Base-by-base conservation (phyloP, 2,113 vertebrate species). In the Hepsetus odoe region DNA sequence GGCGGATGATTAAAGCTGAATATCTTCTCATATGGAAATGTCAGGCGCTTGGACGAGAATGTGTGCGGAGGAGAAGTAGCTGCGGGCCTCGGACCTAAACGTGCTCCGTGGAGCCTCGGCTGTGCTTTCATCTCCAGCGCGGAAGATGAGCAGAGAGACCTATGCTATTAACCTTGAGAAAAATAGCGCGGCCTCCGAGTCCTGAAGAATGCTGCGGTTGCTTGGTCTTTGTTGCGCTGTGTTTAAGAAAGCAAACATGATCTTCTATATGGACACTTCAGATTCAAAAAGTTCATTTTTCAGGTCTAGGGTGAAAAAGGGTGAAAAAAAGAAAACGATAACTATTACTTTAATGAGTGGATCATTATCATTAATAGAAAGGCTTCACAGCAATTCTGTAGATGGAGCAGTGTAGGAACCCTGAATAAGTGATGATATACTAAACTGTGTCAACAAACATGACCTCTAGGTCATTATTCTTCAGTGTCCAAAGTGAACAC, bases 1-100 rank as follows among this genome's bases (percentile, higher is more conserved):
- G 77, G 70, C 22, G n/a, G 55, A 72, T 82, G 87, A 87, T 84
- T 87, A 82, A 86, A 85, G 78, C 74, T 72, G 74, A 85, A 76
- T 76, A 83, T 76, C 64, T n/a, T 44, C 81, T 73, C 59, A 67
- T 62, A 71, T 73, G 64, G 69, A 76, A 81, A 83, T 76, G 74
- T 71, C 71, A 78, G 65, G 64, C 56, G 55, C 33, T 30, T 30
- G 32, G 30, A 64, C 53, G 58, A 72, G 76, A 58, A 66, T 42
- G 59, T 32, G 64, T 42, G 32, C 30, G 46, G 44, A 61, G 38
- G 53, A 77, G 61, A 69, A 56, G 20, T 44, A 72, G 61, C 74
- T 69, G 1, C 61, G 70, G 80, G 80, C 74, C 61, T 77, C 28
- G 33, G 77, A 74, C 42, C 58, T 24, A 16, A 49, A 49, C 59